Conservation (phyloP, 2,888 invertebrate species). For the Pycnomerus fuliginosus region DNA sequence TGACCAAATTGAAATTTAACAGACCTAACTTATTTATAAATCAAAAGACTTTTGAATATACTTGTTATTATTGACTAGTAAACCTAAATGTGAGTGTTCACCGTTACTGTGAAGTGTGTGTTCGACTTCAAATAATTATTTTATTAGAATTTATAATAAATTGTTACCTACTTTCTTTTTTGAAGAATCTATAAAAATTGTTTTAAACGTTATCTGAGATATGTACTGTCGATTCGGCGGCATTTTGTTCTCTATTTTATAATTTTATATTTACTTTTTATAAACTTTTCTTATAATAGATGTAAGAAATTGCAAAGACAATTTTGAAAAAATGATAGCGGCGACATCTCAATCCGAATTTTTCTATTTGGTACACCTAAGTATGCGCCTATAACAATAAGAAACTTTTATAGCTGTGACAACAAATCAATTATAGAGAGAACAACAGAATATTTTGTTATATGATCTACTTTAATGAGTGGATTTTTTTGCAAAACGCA, state of each 20-base stretch:
- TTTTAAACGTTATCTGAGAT: too few species aligned
- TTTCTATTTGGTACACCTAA: too few species aligned
- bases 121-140: constrained; percentile 4
- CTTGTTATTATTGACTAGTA: constrained; percentile 11
- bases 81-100: constrained; percentile 27
- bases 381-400: constrained; percentile 33
- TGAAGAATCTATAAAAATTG: too few species aligned
- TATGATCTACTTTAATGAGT: too few species aligned
- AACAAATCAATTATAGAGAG: constrained; percentile 45
- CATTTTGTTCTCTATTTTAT: too few species aligned
- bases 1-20: constrained; percentile 49
- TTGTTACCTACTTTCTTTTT: neutral
- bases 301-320: constrained; percentile 28
- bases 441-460: too few species aligned
- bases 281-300: too few species aligned
- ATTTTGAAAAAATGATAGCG: constrained; percentile 27
- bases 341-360: constrained; percentile 40
- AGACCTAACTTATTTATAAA: constrained; percentile 45
- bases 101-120: constrained; percentile 28
- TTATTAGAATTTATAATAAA: neutral
- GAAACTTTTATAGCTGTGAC: constrained; percentile 47
- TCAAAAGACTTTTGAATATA: constrained; percentile 19
- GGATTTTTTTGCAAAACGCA: too few species aligned
- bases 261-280: too few species aligned
- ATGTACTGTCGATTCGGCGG: too few species aligned